These are phyloP conservation scores for Acanthococcus lagerstroemiae DNA, from an alignment of 2,888 invertebrate species.

Conservation along the genomic window DNA sequence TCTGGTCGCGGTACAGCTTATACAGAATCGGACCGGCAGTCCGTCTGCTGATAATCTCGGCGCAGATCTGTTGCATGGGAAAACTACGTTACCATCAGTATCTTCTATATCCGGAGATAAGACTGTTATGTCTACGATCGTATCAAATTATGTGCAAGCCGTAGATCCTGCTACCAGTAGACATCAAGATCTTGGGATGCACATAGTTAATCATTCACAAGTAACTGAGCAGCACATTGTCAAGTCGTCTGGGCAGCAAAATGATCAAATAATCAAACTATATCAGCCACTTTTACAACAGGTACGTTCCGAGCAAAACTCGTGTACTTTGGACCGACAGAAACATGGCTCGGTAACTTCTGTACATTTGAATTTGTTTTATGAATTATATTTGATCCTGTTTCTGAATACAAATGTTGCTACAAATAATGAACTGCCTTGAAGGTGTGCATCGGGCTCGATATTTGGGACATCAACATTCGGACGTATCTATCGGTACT, in stretches of 20 bases:
- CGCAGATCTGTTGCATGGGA: constrained; percentile 40
- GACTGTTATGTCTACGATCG: constrained; percentile 38
- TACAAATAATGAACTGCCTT: too few relatives aligned
- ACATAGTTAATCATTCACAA: background rate
- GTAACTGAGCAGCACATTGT: constrained; percentile 7
- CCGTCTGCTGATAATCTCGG: background rate
- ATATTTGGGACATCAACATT: too few relatives aligned
- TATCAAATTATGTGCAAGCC: constrained; percentile 39
- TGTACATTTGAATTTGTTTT: too few relatives aligned
- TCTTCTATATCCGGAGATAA: constrained; percentile 36
- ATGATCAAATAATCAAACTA: constrained; percentile 18
- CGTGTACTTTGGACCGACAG: too few relatives aligned
- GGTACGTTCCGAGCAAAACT: too few relatives aligned
- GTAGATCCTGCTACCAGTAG: constrained; percentile 38
- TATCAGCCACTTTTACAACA: constrained; percentile 19
- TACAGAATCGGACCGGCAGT: background rate
- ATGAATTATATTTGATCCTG: too few relatives aligned
- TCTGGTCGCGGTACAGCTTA: constrained; percentile 51
- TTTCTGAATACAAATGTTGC: too few relatives aligned
- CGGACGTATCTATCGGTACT: too few relatives aligned
- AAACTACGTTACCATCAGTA: constrained; percentile 49
- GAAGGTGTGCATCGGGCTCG: too few relatives aligned
- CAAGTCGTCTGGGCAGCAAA: background rate
- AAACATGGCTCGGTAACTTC: too few relatives aligned
- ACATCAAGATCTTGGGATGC: constrained; percentile 4